A percentile compares a stretch with the other conserved stretches of the same genome.
Conservation (phyloP, 2,113 vertebrate genomes). For the Leucopsar rothschildi region DNA sequence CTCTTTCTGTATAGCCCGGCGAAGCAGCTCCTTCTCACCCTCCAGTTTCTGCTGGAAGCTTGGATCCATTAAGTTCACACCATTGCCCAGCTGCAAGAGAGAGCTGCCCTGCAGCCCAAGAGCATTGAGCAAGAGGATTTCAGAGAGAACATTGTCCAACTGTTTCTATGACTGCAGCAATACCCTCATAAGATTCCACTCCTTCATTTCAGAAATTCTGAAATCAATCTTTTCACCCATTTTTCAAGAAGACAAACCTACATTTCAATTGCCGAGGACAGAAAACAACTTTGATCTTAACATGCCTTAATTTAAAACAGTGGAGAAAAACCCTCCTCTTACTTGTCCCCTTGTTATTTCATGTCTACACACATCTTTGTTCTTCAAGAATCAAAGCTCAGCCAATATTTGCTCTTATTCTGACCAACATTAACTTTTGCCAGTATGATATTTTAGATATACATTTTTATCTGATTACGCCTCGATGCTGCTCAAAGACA, state of each 20-base stretch:
- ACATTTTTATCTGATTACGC: background rate
- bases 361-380: background rate
- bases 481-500: background rate
- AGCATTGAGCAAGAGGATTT: background rate
- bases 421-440: background rate
- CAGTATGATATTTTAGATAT: background rate
- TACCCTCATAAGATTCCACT: background rate
- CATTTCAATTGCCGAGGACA: background rate
- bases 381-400: background rate
- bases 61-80: constrained; percentile 78
- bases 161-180: background rate
- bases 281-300: background rate
- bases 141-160: background rate
- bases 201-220: background rate
- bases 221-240: background rate
- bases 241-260: background rate
- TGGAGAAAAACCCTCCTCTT: background rate
- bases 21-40: constrained; percentile 85
- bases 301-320: background rate
- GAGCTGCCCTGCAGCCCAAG: constrained; percentile 62
- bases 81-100: constrained; percentile 76
- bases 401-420: background rate
- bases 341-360: background rate
- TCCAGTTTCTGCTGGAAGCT: constrained; percentile 85
- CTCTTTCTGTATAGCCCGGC: constrained; percentile 90